Evolutionary conservation across 1,140 invertebrate species (phyloP).

Genomic region (Leptestheria dahalacensis): DNA sequence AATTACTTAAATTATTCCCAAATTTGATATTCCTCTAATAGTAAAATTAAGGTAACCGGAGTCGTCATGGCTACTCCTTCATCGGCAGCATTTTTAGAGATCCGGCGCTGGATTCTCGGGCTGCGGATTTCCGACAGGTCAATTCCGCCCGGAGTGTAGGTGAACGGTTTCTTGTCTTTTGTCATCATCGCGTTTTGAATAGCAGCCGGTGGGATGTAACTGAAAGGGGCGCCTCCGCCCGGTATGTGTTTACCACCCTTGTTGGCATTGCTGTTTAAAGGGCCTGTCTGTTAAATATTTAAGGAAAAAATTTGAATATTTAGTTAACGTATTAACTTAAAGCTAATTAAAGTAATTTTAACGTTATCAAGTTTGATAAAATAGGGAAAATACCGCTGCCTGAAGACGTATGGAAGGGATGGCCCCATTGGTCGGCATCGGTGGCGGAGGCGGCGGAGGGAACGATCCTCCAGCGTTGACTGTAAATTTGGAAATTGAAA

Average conservation of each 20-base stretch:
- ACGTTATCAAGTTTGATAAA: too few species aligned
- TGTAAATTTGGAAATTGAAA: too few species aligned
- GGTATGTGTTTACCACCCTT: constrained; percentile 17
- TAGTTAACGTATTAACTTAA: neutral
- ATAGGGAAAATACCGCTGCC: constrained; percentile 27
- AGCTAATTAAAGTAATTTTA: too few species aligned
- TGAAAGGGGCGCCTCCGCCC: constrained; percentile 16
- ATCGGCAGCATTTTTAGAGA: constrained; percentile 42
- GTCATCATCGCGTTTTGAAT: constrained; percentile 88
- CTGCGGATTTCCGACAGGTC: constrained; percentile 78
- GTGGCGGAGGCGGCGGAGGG: constrained; percentile 36
- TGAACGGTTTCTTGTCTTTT: constrained; percentile 82
- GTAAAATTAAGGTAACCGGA: too few species aligned
- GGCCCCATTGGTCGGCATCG: constrained; percentile 22
- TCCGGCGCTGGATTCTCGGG: constrained; percentile 68
- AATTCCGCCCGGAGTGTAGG: constrained; percentile 79
- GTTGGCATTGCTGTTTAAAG: neutral
- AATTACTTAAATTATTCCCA: too few species aligned
- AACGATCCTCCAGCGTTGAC: too few species aligned
- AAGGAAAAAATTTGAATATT: constrained; percentile 11
- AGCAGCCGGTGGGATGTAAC: constrained; percentile 51
- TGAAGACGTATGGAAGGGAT: constrained; percentile 36
- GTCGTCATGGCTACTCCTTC: constrained; percentile 35
- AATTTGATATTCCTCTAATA: too few species aligned
- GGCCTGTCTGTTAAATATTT: constrained; percentile 5